A percentile compares a stretch with the other conserved stretches of the same genome.
These are phyloP conservation scores for Leuciscus waleckii DNA, from an alignment of 2,797 vertebrate genomes.

Conservation along the genomic window DNA sequence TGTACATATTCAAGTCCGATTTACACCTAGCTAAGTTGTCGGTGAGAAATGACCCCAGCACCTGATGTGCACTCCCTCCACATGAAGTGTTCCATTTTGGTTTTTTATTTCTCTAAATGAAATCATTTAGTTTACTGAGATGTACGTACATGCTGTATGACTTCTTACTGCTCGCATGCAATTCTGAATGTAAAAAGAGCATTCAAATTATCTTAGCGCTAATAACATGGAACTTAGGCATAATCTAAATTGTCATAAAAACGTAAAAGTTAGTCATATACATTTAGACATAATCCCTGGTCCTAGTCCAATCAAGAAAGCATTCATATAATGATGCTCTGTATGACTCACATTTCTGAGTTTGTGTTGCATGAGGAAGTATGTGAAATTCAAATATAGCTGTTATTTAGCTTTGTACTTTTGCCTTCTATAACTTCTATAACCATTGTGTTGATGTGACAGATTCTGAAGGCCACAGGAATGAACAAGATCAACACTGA, in stretches of 20 bases:
- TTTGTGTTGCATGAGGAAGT: constrained; percentile 17
- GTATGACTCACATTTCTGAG: constrained; percentile 17
- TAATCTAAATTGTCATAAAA: background rate
- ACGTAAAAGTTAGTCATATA: constrained; percentile 16
- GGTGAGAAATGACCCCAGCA: constrained; percentile 26
- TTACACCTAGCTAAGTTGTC: background rate
- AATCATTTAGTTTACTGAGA: constrained; percentile 19
- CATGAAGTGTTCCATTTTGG: constrained; percentile 47
- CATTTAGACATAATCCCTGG: constrained; percentile 33
- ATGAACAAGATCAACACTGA: constrained; percentile 69
- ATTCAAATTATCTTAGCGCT: constrained; percentile 14
- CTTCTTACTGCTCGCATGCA: constrained; percentile 19
- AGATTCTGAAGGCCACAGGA: constrained; percentile 72
- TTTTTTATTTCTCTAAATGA: constrained; percentile 34
- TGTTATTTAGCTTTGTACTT: constrained; percentile 10
- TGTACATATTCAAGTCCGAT: background rate
- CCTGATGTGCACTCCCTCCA: constrained; percentile 9
- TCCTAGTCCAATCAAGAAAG: constrained; percentile 31
- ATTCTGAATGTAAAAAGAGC: constrained; percentile 12
- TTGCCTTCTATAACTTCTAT: constrained; percentile 64
- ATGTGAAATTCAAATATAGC: background rate
- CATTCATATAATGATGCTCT: background rate
- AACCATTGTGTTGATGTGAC: constrained; percentile 68
- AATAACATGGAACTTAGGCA: background rate
- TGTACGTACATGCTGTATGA: background rate